Base-by-base conservation (phyloP, 2,797 vertebrate species). In the Enteromius treurensis region DNA sequence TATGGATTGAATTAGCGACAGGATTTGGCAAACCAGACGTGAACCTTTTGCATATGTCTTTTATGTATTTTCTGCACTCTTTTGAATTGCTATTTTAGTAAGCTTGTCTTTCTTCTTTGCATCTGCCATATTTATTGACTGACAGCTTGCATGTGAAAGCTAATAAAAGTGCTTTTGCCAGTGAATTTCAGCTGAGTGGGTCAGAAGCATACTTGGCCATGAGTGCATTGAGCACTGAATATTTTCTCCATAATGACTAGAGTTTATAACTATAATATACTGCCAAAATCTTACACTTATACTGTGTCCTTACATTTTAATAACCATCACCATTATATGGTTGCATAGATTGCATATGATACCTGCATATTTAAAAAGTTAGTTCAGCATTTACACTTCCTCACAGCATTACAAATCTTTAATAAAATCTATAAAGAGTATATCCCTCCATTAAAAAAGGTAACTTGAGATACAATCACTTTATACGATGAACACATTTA, bases 111-210 rank as follows among this genome's bases (percentile, higher is more conserved):
- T n/a, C 13, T 10, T 37, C 21, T 75, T 51, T 51, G 32, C 19
- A 74, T 74, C 49, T 55, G 49, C 19, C 45, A 58, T 42, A 14
- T 76, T 53, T 58, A 7, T 10, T 76, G 73, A 58, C 13, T n/a
- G 51, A 40, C 51, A 55, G 49, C 19, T 37, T 74, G 71, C 49
- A 74, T 37, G 47, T 21, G 29, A n/a, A 53, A 74, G 71, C 19
- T 74, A n/a, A 37, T 37, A 74, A 74, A 73, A 53, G 5, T 34
- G 29, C 29, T 74, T 53, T 53, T 74, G 19, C 10, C 0, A 8
- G 10, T 53, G 29, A 53, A 53, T 74, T 74, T 53, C 19, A 21
- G 29, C 19, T 74, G 71, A 74, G 19, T 74, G 17, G 3, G 17
- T 34, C 47, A 74, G 29, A 53, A n/a, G 2, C n/a, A 34, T 14